Evolutionary conservation across 2,888 invertebrate genomes (phyloP).

Genomic region (Neocrepidodera transversa): DNA sequence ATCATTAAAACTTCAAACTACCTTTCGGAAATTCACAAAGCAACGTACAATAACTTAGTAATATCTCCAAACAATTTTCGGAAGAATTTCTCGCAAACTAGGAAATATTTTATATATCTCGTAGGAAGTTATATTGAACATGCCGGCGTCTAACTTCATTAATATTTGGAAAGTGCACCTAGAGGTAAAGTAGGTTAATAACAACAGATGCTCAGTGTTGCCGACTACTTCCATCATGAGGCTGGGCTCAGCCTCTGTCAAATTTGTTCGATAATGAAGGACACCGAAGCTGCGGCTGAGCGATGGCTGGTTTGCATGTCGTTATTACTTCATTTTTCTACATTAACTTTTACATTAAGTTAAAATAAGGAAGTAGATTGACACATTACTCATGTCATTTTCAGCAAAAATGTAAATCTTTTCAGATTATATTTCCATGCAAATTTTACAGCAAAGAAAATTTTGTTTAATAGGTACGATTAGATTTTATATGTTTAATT

Average conservation of each 20-base stretch:
- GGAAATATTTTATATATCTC: conserved; percentile 16
- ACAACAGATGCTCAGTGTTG: conserved; percentile 33
- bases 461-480: too few relatives aligned
- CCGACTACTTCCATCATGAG: conserved; percentile 30
- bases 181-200: conserved; percentile 36
- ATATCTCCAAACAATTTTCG: conserved; percentile 5
- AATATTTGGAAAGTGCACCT: conserved; percentile 35
- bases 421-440: background rate
- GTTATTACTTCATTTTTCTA: conserved; percentile 35
- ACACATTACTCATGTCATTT: conserved; percentile 12
- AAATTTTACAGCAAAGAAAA: background rate
- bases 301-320: conserved; percentile 21
- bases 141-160: conserved; percentile 32
- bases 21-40: background rate
- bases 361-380: conserved; percentile 26
- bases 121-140: conserved; percentile 22
- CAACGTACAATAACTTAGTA: conserved; percentile 10
- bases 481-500: too few relatives aligned
- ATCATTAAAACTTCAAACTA: conserved; percentile 2
- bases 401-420: conserved; percentile 1
- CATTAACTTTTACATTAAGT: conserved; percentile 29
- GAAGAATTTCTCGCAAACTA: conserved; percentile 17
- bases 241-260: conserved; percentile 24
- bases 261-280: conserved; percentile 36
- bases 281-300: conserved; percentile 20